These are phyloP conservation scores for Tubulanus polymorphus DNA, from an alignment of 2,888 invertebrate species.

Conservation along the genomic window DNA sequence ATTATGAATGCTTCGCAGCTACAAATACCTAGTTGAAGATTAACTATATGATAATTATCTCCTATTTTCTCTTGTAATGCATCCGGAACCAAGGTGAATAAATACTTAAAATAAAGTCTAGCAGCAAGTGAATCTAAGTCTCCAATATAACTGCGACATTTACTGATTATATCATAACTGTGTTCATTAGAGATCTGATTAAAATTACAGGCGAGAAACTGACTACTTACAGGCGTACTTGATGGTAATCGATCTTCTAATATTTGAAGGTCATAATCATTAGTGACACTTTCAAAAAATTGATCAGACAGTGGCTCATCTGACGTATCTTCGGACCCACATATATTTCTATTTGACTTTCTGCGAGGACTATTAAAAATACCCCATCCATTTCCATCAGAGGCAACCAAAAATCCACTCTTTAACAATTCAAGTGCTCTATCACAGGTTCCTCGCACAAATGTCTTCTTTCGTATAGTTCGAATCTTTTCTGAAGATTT, in stretches of 20 bases:
- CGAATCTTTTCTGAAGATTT: too few relatives aligned
- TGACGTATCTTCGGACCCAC: not conserved
- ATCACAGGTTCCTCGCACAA: too few relatives aligned
- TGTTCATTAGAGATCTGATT: slow-evolving; percentile 1
- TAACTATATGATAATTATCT: not conserved
- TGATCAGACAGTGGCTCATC: too few relatives aligned
- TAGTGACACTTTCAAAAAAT: too few relatives aligned
- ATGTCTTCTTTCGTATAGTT: too few relatives aligned
- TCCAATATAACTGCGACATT: not conserved
- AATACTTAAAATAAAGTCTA: not conserved
- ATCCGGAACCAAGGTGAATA: not conserved
- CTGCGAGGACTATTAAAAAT: too few relatives aligned
- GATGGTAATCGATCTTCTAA: too few relatives aligned
- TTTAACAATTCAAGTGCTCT: too few relatives aligned
- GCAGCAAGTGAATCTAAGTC: not conserved
- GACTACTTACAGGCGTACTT: too few relatives aligned
- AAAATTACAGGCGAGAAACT: too few relatives aligned
- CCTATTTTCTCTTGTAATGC: not conserved
- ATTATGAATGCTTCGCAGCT: slow-evolving; percentile 4
- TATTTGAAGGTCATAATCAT: too few relatives aligned
- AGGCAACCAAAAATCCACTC: not conserved
- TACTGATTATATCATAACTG: slow-evolving; percentile 2
- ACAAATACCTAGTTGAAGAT: slow-evolving; percentile 5
- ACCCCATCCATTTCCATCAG: too few relatives aligned
- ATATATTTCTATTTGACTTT: not conserved